Evolutionary conservation across 2,113 vertebrate species (phyloP).

Genomic region (Petroica traversi): DNA sequence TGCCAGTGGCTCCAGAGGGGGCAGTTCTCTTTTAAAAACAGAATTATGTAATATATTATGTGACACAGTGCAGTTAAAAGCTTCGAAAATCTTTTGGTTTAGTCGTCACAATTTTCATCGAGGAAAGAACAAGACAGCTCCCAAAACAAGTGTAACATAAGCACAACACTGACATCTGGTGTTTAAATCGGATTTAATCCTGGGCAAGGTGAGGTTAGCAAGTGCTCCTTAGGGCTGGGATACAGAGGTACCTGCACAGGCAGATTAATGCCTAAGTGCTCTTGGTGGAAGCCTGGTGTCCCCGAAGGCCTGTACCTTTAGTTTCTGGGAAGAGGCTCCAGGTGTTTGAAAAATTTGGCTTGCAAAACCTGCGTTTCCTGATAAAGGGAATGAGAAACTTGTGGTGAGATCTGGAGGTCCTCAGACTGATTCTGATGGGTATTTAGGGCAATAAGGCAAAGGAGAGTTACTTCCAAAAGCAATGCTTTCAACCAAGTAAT

Average conservation of each 20-base stretch:
- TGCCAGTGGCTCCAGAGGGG: neutral
- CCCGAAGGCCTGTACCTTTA: neutral
- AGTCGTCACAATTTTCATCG: fast-evolving
- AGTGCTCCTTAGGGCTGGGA: neutral
- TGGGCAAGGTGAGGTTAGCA: neutral
- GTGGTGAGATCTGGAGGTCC: neutral
- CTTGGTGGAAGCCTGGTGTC: neutral
- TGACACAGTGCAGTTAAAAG: neutral
- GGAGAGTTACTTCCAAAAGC: neutral
- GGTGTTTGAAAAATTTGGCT: neutral
- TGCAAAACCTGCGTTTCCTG: neutral
- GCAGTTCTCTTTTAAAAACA: neutral
- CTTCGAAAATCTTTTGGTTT: neutral
- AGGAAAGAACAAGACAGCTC: neutral
- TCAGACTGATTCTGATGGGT: neutral
- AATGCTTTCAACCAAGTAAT: neutral
- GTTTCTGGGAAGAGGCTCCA: neutral
- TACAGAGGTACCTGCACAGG: neutral
- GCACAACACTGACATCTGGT: constrained; percentile 81
- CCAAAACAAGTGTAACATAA: constrained; percentile 35
- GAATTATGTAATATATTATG: neutral
- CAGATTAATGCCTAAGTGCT: fast-evolving
- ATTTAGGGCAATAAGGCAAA: neutral
- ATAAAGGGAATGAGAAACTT: neutral
- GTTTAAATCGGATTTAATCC: constrained; percentile 17